Conservation (phyloP, 1,140 invertebrate species). For the Diabrotica undecimpunctata region DNA sequence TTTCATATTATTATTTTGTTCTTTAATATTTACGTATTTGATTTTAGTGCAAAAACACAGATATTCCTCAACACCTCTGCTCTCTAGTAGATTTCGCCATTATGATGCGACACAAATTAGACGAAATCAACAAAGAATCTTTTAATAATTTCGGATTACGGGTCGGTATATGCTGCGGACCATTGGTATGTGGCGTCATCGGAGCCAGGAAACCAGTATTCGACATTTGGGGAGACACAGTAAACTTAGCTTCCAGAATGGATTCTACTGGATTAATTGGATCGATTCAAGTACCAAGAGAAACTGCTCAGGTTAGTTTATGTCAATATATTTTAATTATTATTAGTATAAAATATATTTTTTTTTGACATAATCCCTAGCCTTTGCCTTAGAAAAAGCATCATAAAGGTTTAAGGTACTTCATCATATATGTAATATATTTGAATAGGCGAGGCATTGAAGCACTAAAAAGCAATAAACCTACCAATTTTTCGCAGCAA, state of each 20-base stretch:
- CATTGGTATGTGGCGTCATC: slow-evolving; percentile 94
- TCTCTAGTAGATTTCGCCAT: slow-evolving; percentile 91
- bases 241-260: slow-evolving; percentile 93
- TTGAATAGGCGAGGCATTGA: no score
- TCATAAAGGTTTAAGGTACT: neutral
- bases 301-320: slow-evolving; percentile 68
- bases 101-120: slow-evolving; percentile 82
- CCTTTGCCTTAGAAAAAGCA: neutral
- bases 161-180: slow-evolving; percentile 89
- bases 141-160: slow-evolving; percentile 96
- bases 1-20: no score
- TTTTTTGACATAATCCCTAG: neutral
- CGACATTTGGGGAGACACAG: slow-evolving; percentile 95
- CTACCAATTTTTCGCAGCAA: no score
- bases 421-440: neutral
- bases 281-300: slow-evolving; percentile 81
- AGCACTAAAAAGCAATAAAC: no score
- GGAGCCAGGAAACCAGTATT: slow-evolving; percentile 96
- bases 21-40: no score
- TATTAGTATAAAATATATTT: no score
- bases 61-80: slow-evolving; percentile 75
- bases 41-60: slow-evolving; percentile 45
- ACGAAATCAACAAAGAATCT: slow-evolving; percentile 92
- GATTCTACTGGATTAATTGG: slow-evolving; percentile 86
- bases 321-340: neutral